Percentiles rank a stretch among this genome's conserved stretches.
These are phyloP conservation scores for Stichodactyla mertensii DNA, from an alignment of 64 coral and sea anemone genomes.

Conservation along the genomic window DNA sequence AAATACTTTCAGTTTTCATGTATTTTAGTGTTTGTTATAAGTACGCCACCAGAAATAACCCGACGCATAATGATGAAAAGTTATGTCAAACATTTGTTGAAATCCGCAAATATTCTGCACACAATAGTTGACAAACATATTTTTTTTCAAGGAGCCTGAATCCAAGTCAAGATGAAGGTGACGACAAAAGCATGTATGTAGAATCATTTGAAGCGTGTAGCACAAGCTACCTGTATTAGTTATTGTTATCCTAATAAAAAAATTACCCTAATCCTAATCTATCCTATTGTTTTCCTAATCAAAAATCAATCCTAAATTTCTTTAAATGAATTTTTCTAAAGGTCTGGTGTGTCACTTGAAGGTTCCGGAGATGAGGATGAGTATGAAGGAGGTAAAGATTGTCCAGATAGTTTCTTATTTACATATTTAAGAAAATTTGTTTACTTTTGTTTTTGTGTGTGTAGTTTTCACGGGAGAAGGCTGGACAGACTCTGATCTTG, in stretches of 20 bases:
- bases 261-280: not conserved
- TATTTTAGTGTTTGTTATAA: no score
- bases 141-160: constrained; percentile 7
- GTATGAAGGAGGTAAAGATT: constrained; percentile 28
- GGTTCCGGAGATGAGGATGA: constrained; percentile 57
- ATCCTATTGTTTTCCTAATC: not conserved
- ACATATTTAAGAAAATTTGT: not conserved
- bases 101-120: no score
- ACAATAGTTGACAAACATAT: not conserved
- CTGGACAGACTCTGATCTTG: constrained; percentile 72
- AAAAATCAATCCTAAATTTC: not conserved
- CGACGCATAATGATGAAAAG: no score
- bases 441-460: not conserved
- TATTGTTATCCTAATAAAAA: not conserved
- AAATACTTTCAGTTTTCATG: no score
- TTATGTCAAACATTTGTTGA: no score
- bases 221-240: not conserved
- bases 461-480: constrained; percentile 23
- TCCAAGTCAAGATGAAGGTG: constrained; percentile 7
- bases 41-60: no score
- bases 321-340: not conserved
- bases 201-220: not conserved
- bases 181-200: constrained; percentile 22
- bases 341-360: constrained; percentile 39
- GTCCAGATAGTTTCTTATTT: not conserved